Evolutionary conservation across 2,113 vertebrate genomes (phyloP).

Genomic region (Trogon surrucura): DNA sequence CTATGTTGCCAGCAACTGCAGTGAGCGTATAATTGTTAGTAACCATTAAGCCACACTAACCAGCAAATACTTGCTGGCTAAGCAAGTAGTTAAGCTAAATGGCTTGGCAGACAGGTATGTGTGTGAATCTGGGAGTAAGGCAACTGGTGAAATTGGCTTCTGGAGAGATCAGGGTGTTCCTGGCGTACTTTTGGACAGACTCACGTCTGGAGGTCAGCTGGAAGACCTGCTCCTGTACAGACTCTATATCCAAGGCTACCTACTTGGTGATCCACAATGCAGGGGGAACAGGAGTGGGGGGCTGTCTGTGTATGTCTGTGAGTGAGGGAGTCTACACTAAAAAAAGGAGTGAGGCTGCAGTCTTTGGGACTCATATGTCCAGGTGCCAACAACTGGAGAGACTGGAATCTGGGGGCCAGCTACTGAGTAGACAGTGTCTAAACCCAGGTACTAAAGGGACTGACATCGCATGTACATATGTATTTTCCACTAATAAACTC

Average conservation of each 20-base stretch:
- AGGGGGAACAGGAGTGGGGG: not conserved
- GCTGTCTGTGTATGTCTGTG: not conserved
- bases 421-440: not conserved
- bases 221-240: not conserved
- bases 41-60: not conserved
- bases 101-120: not conserved
- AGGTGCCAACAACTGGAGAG: not conserved
- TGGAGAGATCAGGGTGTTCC: not conserved
- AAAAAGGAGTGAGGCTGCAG: not conserved
- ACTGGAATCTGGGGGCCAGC: not conserved
- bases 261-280: not conserved
- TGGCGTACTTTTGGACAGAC: not conserved
- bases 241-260: not conserved
- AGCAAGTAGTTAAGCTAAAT: not conserved
- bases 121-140: not conserved
- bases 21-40: not conserved
- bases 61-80: not conserved
- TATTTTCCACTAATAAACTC: not conserved
- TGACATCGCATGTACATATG: not conserved
- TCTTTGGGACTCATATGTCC: not conserved
- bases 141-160: not conserved
- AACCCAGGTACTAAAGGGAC: not conserved
- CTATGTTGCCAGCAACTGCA: not conserved
- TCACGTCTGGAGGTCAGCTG: not conserved
- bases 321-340: accelerated